phyloP scores from a whole-genome alignment of 2,888 invertebrate species.

The Cryptus viduatorius region DNA sequence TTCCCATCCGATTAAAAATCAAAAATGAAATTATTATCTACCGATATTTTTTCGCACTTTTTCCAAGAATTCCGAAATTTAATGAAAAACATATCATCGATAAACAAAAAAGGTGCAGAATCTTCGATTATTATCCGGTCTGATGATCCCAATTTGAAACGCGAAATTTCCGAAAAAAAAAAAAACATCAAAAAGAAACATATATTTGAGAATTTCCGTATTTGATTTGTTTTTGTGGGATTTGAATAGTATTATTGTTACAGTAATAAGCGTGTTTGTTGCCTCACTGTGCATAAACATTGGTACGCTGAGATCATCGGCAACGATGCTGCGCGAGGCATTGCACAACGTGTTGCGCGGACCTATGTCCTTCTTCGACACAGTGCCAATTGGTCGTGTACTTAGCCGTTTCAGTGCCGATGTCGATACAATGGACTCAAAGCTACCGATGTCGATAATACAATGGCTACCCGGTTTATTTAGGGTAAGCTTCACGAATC shows the following conservation, averaged over 20 bases:
- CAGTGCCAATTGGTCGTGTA: constrained; percentile 88
- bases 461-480: constrained; percentile 81
- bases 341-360: constrained; percentile 86
- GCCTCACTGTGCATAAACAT: constrained; percentile 89
- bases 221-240: constrained; percentile 10
- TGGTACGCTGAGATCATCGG: constrained; percentile 86
- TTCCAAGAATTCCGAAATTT: too few relatives aligned
- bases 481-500: constrained; percentile 78
- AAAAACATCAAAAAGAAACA: neutral
- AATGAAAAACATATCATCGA: too few relatives aligned
- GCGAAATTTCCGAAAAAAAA: constrained; percentile 8
- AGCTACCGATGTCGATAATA: constrained; percentile 83
- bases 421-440: constrained; percentile 86
- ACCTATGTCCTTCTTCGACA: constrained; percentile 88
- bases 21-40: too few relatives aligned
- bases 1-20: too few relatives aligned
- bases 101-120: neutral
- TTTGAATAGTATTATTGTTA: constrained; percentile 76
- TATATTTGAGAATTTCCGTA: constrained; percentile 5
- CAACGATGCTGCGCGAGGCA: constrained; percentile 85
- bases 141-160: neutral
- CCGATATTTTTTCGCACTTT: too few relatives aligned
- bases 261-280: constrained; percentile 89
- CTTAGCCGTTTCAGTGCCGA: constrained; percentile 88
- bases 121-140: neutral